A percentile compares a stretch with the other conserved stretches of the same genome.
phyloP scores from a whole-genome alignment of 2,797 vertebrate genomes.

The Lepilemur septentrionalis region DNA sequence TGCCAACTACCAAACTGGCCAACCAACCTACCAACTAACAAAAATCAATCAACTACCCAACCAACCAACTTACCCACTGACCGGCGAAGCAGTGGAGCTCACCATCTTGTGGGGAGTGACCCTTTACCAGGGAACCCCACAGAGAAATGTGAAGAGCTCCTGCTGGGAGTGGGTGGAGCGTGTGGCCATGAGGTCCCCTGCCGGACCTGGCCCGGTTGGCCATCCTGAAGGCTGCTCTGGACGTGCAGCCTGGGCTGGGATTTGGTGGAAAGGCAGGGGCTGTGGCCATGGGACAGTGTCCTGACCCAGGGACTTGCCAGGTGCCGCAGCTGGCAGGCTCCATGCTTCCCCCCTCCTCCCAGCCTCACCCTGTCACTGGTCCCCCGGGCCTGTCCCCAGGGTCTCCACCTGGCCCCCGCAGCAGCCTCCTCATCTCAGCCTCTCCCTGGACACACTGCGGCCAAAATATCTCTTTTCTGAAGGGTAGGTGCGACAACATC shows the following conservation, averaged over 20 bases:
- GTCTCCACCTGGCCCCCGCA: too few relatives aligned
- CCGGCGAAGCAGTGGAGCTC: neutral
- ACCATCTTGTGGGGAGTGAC: neutral
- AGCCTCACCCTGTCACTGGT: neutral
- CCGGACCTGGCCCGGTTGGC: too few relatives aligned
- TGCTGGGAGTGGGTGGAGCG: neutral
- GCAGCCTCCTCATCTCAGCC: neutral
- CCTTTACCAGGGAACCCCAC: neutral
- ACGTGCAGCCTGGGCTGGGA: neutral
- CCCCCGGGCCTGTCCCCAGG: neutral
- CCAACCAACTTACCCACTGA: neutral
- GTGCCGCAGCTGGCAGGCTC: neutral
- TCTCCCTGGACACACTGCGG: neutral
- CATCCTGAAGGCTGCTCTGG: neutral
- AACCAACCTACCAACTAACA: neutral
- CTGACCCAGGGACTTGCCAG: neutral
- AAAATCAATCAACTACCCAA: neutral
- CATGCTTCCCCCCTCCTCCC: neutral
- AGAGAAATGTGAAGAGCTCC: accelerated
- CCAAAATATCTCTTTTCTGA: too few relatives aligned
- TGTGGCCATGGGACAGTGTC: neutral
- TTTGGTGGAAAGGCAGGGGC: neutral
- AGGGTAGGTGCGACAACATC: accelerated
- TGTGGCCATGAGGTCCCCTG: accelerated
- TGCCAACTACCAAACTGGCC: neutral